Conservation (phyloP, 2,113 vertebrate species). For the Equus quagga region DNA sequence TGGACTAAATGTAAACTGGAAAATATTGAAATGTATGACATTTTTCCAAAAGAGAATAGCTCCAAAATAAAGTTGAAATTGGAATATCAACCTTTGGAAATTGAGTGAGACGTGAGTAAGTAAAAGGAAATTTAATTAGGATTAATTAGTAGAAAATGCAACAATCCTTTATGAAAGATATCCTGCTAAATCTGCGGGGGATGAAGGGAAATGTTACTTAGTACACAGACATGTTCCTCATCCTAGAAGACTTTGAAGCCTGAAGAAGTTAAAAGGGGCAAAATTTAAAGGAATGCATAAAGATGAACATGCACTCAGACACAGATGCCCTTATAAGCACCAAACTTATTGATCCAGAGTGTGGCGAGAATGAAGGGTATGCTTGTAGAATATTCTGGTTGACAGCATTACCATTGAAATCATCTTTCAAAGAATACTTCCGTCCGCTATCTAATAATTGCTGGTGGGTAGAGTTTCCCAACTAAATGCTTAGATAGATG, state of each 20-base stretch:
- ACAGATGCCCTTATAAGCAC: background rate
- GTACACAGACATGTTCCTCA: background rate
- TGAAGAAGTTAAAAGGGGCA: background rate
- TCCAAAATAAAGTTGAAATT: conserved; percentile 21
- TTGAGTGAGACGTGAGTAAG: background rate
- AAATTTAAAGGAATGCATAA: background rate
- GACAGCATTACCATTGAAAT: background rate
- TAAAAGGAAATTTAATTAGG: conserved; percentile 1
- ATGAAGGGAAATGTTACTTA: background rate
- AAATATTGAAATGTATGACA: conserved; percentile 41
- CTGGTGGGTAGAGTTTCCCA: background rate
- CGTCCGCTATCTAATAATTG: background rate
- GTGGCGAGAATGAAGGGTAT: background rate
- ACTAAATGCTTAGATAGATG: background rate
- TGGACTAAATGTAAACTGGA: background rate
- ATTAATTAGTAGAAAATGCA: conserved; percentile 43
- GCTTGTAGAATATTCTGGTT: background rate
- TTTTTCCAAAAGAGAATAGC: conserved; percentile 25
- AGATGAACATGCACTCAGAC: background rate
- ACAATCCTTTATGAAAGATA: background rate
- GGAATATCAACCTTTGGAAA: background rate
- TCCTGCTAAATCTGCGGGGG: background rate
- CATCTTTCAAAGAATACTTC: background rate
- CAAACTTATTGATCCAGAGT: background rate
- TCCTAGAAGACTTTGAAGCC: background rate